Evolutionary conservation across 2,113 vertebrate genomes (phyloP), one percentile per base, ranked within the genome.

Genomic region (Lophochroa leadbeateri): DNA sequence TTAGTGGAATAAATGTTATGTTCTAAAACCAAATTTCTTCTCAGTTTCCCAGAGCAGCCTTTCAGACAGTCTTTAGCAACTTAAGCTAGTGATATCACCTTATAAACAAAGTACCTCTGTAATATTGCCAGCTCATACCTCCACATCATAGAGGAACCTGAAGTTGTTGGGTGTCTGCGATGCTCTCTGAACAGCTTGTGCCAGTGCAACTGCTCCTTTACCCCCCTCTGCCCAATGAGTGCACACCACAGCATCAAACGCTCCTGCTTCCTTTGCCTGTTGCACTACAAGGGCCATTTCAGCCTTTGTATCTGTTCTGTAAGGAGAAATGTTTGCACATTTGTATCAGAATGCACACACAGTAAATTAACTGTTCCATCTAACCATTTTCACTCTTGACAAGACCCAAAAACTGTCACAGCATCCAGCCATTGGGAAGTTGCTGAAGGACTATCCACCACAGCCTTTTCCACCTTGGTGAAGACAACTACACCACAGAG

Each of bases 201-300:
- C 99, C 33, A 99, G 97, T 11, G 98, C 98, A 43, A 98, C 43
- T 0, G 99, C 99, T 11, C 99, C 99, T 52, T 97, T 98, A 11
- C 99, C 99, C 2, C 99, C 99, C 63, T 99, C 98, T 23, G 99
- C 99, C 99, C 99, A 99, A 97, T 99, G 99, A 79, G 98, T 98
- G 95, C 99, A 99, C 35, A 96, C 98, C 90, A 99, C 99, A 0
- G 99, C 99, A n/a, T 99, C 99, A 0, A 99, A 99, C 0, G 99
- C 99, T 64, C 99, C 99, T 0, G 99, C 98, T 47, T 98, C 98
- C 97, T 98, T 99, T 58, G 99, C 98, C 67, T 99, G 71, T n/a
- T 90, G 96, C 88, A 98, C 98, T 46, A 99, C 92, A 79, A 99
- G 97, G 58, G 99, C 98, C 94, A 99, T 96, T 58, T 99, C 99